Evolutionary conservation across 2,888 invertebrate genomes (phyloP).

Genomic region (Diploptera punctata): DNA sequence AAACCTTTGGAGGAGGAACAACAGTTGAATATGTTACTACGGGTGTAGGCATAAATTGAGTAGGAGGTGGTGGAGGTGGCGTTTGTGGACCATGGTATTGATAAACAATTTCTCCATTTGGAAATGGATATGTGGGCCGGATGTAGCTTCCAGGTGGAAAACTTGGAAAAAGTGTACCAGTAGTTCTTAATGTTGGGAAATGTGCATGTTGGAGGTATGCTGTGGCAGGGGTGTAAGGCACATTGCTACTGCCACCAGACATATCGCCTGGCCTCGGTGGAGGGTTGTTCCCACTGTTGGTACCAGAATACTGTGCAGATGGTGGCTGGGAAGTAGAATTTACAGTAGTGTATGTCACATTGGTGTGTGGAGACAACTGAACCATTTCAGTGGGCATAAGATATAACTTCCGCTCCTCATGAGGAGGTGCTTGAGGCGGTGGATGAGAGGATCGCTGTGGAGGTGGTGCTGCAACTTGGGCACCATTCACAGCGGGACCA

Average conservation of each 20-base stretch:
- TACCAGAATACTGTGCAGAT: constrained; percentile 33
- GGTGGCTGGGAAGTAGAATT: constrained; percentile 32
- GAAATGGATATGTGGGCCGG: constrained; percentile 49
- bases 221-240: constrained; percentile 50
- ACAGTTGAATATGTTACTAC: constrained; percentile 55
- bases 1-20: constrained; percentile 68
- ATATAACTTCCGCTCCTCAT: constrained; percentile 34
- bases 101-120: constrained; percentile 45
- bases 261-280: constrained; percentile 34
- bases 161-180: constrained; percentile 44
- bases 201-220: constrained; percentile 52
- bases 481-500: constrained; percentile 36
- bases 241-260: constrained; percentile 35
- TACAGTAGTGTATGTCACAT: constrained; percentile 15
- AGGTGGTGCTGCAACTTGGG: constrained; percentile 26
- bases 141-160: constrained; percentile 46
- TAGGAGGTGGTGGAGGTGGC: constrained; percentile 50
- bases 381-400: constrained; percentile 27
- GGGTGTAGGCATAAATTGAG: constrained; percentile 51
- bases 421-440: constrained; percentile 27
- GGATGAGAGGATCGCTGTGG: constrained; percentile 27
- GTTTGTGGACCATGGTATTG: constrained; percentile 47
- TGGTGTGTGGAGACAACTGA: constrained; percentile 9
- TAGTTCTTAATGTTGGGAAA: constrained; percentile 52
- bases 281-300: constrained; percentile 31